Percentiles rank a stretch among this genome's conserved stretches.
These are phyloP conservation scores for Synodontis membranacea DNA, from an alignment of 2,113 vertebrate genomes.

Conservation along the genomic window DNA sequence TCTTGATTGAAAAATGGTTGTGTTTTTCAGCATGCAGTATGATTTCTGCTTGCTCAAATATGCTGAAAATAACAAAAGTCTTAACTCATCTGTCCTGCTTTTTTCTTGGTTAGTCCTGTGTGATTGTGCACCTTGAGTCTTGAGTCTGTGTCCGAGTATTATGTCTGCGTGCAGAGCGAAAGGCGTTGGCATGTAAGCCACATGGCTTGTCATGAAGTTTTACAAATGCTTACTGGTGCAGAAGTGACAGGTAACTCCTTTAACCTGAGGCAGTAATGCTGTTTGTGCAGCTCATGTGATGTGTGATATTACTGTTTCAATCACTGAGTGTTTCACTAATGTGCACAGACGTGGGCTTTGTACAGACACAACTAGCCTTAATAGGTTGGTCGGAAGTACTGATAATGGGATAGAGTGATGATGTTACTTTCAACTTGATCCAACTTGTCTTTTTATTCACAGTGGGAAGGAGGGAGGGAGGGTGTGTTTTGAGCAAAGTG, in stretches of 20 bases:
- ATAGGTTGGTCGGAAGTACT: conserved; percentile 58
- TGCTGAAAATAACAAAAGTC: neutral
- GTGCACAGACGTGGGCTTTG: conserved; percentile 58
- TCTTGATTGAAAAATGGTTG: neutral
- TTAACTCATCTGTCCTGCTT: neutral
- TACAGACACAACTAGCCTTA: conserved; percentile 44
- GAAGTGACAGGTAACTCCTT: conserved; percentile 64
- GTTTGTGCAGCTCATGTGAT: conserved; percentile 63
- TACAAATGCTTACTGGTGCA: conserved; percentile 47
- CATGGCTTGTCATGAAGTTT: conserved; percentile 47
- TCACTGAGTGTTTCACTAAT: conserved; percentile 59
- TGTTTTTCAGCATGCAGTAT: neutral
- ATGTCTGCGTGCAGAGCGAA: conserved; percentile 28
- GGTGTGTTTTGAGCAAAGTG: conserved; percentile 35
- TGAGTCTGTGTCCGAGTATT: neutral
- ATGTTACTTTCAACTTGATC: conserved; percentile 61
- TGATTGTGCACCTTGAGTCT: neutral
- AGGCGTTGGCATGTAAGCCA: conserved; percentile 40
- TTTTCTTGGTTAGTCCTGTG: conserved; percentile 1
- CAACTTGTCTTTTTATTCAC: conserved; percentile 57
- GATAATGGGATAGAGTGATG: conserved; percentile 57
- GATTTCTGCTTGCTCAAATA: neutral
- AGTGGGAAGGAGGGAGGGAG: neutral
- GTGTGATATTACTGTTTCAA: conserved; percentile 74
- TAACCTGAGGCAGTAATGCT: conserved; percentile 44